Evolutionary conservation across 2,113 vertebrate species (phyloP), one percentile per base, ranked within the genome.

Genomic region (Xiphias gladius): DNA sequence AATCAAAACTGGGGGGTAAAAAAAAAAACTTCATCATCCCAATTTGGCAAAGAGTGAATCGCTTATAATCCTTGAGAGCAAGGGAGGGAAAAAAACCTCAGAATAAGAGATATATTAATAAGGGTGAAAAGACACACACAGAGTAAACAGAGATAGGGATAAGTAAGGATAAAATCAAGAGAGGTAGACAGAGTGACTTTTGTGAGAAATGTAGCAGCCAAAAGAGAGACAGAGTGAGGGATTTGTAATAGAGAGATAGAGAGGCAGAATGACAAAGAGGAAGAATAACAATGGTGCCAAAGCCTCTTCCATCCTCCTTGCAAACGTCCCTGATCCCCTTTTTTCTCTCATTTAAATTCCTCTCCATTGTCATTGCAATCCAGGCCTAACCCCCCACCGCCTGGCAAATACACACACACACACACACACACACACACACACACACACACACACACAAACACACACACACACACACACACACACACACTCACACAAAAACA

Each of bases 261-360:
- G 72, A 78, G 37, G 57, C 80, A 86, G 78, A 91, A 87, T 90
- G 76, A 92, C 84, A 90, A 92, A 90, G 84, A 87, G 62, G 68
- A 84, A 90, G 86, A 92, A 89, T 90, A 86, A 94, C 90, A 93
- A 93, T 88, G 65, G 86, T 55, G 69, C 89, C 76, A 91, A 92
- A 93, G 85, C 89, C 88, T 85, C 70, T 79, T 89, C 80, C 84
- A 87, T 84, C 88, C 90, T 89, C 59, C 91, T 66, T 88, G 82
- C 88, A 89, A 93, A 92, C 79, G 64, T 92, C 82, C 84, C 85
- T 88, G 73, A 94, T 87, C 71, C 82, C 80, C 48, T 69, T 91
- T 92, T 93, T 89, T 92, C 80, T 88, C 83, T 93, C 87, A 95
- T 93, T 94, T 88, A 92, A 94, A 94, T 93, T 92, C 84, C 57